These are phyloP conservation scores for Conus ventricosus DNA, from an alignment of 1,140 invertebrate species.

Conservation along the genomic window DNA sequence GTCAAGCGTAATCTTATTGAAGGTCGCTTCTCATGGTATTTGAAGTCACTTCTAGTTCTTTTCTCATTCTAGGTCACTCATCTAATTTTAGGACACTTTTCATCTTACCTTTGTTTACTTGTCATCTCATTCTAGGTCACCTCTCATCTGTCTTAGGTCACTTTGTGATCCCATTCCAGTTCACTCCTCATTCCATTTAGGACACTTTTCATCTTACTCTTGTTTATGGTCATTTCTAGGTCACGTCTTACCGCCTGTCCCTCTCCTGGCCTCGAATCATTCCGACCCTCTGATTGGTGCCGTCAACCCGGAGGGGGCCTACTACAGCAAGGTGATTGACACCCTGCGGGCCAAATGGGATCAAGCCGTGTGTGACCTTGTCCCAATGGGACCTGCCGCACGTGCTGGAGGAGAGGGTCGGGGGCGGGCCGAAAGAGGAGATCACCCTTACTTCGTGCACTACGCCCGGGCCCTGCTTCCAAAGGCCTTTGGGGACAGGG, in stretches of 20 bases:
- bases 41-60: too few relatives aligned
- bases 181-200: conserved; percentile 44
- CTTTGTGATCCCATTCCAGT: neutral
- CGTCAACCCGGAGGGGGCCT: conserved; percentile 55
- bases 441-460: conserved; percentile 6
- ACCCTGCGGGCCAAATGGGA: conserved; percentile 50
- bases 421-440: conserved; percentile 26
- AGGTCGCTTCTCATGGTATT: too few relatives aligned
- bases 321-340: conserved; percentile 62
- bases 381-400: conserved; percentile 77
- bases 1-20: too few relatives aligned
- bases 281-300: conserved; percentile 51
- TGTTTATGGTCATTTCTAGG: too few relatives aligned
- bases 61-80: too few relatives aligned
- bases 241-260: conserved; percentile 66
- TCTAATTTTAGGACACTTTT: too few relatives aligned
- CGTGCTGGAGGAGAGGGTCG: conserved; percentile 63
- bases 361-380: conserved; percentile 76
- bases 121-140: too few relatives aligned
- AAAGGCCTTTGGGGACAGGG: conserved; percentile 51
- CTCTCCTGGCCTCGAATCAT: conserved; percentile 67
- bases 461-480: conserved; percentile 28
- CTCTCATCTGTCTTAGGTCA: neutral
- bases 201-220: conserved; percentile 62
- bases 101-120: too few relatives aligned